A percentile compares a stretch with the other conserved stretches of the same genome.
Conservation (phyloP, 2,113 vertebrate genomes). For the Pantherophis guttatus region DNA sequence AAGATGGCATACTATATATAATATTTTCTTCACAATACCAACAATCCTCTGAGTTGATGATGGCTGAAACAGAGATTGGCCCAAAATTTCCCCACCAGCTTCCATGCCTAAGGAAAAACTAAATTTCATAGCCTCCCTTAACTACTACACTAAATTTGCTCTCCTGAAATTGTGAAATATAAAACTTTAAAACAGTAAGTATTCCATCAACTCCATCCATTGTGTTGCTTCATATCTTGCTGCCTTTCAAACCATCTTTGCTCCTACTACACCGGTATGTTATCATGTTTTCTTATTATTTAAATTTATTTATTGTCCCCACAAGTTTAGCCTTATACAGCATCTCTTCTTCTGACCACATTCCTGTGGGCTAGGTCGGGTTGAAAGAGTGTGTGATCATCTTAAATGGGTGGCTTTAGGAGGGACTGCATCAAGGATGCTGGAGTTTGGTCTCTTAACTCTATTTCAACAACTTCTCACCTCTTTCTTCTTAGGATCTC, state of each 20-base stretch:
- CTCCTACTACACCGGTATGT: background rate
- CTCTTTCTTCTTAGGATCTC: background rate
- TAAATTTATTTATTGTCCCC: background rate
- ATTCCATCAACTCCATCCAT: background rate
- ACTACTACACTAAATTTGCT: background rate
- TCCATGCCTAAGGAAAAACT: background rate
- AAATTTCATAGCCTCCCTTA: background rate
- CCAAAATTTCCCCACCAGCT: background rate
- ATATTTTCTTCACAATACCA: background rate
- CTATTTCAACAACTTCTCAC: background rate
- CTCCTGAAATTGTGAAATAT: background rate
- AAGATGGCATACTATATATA: background rate
- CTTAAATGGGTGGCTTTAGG: background rate
- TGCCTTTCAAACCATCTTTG: background rate
- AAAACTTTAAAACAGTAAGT: background rate
- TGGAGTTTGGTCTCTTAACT: background rate
- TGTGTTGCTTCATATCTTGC: background rate
- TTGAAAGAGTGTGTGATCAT: background rate
- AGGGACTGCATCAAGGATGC: background rate
- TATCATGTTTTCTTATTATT: background rate
- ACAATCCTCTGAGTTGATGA: background rate
- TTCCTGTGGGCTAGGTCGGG: background rate
- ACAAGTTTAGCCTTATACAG: background rate
- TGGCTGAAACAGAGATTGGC: background rate
- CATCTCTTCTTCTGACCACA: background rate